Base-by-base conservation (phyloP, 2,888 invertebrate species). In the Cephalotes varians region DNA sequence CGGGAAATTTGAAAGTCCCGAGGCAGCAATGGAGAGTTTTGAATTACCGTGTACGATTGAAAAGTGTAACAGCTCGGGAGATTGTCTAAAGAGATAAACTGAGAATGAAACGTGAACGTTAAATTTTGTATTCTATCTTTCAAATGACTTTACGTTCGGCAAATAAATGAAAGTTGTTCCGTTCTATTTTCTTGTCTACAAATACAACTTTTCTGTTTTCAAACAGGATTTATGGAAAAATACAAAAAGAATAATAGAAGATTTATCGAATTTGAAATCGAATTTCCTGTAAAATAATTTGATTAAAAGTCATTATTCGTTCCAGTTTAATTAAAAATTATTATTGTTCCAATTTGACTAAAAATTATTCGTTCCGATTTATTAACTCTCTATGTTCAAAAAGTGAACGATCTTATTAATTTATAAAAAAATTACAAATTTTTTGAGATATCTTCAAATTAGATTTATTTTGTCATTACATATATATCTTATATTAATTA, bases 1-100 rank as follows among this genome's bases (percentile, higher is more conserved):
- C 77, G 72, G 77, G 74, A 84, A 80, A 84, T 77, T 84, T 84
- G 65, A 77, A 84, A 84, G 72, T 82, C 67, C n/a, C 72, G 49
- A 71, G 62, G 72, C 64, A 49, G 79, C 65, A 25, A 79, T 25
- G 79, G 83, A 72, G 65, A 81, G 65, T 71, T n/a, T 71, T 76
- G 76, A 76, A 83, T 83, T 74, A 62, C 34, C 28, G 44, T 28
- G 65, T 15, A 54, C 37, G 47, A 12, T 31, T 47, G 54, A 44
- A 28, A 73, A 73, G 67, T 73, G 47, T 82, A 79, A 71, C 77
- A 62, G 73, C 84, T 79, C 71, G 62, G 71, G 64, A 49, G 40
- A 56, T 44, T 69, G 79, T 49, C 62, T 74, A 74, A 85, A 79
- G 73, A 83, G 79, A 82, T 84, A 73, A 82, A 73, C 73, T 18